Conservation (phyloP, 2,797 vertebrate genomes). For the Melanotaenia boesemani region DNA sequence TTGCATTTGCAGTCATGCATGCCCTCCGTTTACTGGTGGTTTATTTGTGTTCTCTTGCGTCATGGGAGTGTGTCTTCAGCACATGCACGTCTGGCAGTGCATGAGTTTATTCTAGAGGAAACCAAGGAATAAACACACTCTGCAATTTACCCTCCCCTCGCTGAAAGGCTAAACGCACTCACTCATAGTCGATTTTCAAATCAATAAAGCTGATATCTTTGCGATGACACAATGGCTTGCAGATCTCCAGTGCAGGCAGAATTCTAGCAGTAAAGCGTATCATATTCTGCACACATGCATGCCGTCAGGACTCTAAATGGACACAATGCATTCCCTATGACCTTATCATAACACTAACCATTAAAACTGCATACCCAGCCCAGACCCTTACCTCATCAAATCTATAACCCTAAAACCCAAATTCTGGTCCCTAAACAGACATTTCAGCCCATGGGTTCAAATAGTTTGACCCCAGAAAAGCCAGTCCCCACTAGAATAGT, state of each 20-base stretch:
- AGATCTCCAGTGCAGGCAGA: constrained; percentile 30
- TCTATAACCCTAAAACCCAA: background rate
- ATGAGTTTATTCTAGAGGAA: constrained; percentile 25
- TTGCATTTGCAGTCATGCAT: constrained; percentile 19
- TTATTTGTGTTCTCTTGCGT: constrained; percentile 36
- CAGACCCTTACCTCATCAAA: background rate
- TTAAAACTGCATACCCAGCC: background rate
- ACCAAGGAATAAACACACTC: constrained; percentile 49
- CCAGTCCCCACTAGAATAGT: no score
- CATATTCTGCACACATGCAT: constrained; percentile 26
- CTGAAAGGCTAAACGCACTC: constrained; percentile 52
- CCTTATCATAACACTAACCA: background rate
- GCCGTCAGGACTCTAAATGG: background rate
- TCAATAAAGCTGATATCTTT: constrained; percentile 62
- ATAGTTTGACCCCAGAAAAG: background rate
- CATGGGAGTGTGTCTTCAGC: constrained; percentile 28
- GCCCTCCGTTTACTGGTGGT: constrained; percentile 35
- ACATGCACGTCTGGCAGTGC: constrained; percentile 14
- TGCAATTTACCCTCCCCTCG: constrained; percentile 11
- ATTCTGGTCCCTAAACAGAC: background rate
- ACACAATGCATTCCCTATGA: background rate
- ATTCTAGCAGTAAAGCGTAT: constrained; percentile 29
- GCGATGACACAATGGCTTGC: constrained; percentile 43
- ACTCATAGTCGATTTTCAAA: constrained; percentile 54
- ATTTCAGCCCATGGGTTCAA: background rate